Base-by-base conservation (phyloP, 2,113 vertebrate species). In the Pan paniscus region DNA sequence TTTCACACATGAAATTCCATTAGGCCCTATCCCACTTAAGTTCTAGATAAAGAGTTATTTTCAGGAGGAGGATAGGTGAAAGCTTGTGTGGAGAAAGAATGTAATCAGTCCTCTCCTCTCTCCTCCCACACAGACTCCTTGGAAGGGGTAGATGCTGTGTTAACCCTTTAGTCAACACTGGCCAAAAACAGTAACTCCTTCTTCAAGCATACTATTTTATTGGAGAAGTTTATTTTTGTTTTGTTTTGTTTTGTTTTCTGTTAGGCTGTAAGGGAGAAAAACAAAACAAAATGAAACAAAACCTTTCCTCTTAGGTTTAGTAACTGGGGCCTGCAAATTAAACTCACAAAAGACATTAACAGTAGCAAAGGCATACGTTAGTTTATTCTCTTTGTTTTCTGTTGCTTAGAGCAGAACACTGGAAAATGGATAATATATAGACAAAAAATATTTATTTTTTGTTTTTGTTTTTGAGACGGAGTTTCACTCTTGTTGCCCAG, bases 31-130 rank as follows among this genome's bases (percentile, higher is more conserved):
- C 40, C 35, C 83, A 50, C 32, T 91, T 55, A 73, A 96, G 13
- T 27, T 84, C 12, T 76, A 94, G 88, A 93, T 95, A 85, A 94
- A 72, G 46, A 95, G 81, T 40, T 70, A 83, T 72, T 96, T 96
- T 97, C 75, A 84, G 80, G 93, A 46, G 32, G 10, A 48, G 59
- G 23, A 32, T 46, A 32, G 43, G 32, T 11, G 20, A 91, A 87
- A 52, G 9, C 3, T 20, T 52, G 12, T 13, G 5, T 3, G 43
- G 30, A 32, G 40, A 46, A 83, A 89, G 75, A 43, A 79, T 50
- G 32, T 75, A 50, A 32, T 14, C 32, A 3, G 7, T 40, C n/a
- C 38, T 72, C 22, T 38, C 20, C 78, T 12, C 5, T 76, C 6
- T 27, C 40, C 25, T 94, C n/a, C 70, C 82, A 43, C 87, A 70